Base-by-base conservation (phyloP, 2,797 vertebrate species). In the Serranus cabrilla region DNA sequence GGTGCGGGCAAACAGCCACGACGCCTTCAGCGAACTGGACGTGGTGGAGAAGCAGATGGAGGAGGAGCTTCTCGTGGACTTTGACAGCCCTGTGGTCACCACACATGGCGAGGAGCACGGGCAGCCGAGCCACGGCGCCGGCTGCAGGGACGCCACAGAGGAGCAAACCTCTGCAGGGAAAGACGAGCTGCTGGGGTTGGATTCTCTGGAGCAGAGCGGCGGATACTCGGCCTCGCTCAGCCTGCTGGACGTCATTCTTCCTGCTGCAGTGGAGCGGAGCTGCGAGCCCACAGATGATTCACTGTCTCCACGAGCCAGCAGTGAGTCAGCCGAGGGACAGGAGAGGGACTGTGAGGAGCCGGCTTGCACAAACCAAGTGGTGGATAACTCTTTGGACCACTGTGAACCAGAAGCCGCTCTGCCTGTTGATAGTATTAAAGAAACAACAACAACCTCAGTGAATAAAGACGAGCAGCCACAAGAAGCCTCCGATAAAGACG, bases 21-120 rank as follows among this genome's bases (percentile, higher is more conserved):
- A 96, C 72, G 95, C 92, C 52, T 89, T 95, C 85, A 91, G 87
- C 2, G 90, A 95, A 58, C 82, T 95, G 78, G 93, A 96, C 10
- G 21, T 85, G 18, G 90, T 70, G 45, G 95, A 95, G 54, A 91
- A 90, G 40, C 94, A 89, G 27, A 82, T 89, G 74, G 87, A 84
- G 46, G 81, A 88, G 42, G 82, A 78, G 46, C 91, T 96, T 62
- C 90, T 96, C 0, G 84, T 94, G 74, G 95, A 94, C 82, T 95
- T 96, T 60, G 91, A 92, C 16, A 69, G 89, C 80, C 92, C 95
- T 1, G 89, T 92, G 55, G 40, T 94, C 7, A 67, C 79, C 39
- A 56, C 59, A 66, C 71, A 79, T 50, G 42, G 20, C 3, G 81
- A 88, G 51, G 37, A 72, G 25, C 58, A 54, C 3, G 61, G 12